Conservation (phyloP, 1,140 invertebrate genomes). For the Lepidurus packardi region DNA sequence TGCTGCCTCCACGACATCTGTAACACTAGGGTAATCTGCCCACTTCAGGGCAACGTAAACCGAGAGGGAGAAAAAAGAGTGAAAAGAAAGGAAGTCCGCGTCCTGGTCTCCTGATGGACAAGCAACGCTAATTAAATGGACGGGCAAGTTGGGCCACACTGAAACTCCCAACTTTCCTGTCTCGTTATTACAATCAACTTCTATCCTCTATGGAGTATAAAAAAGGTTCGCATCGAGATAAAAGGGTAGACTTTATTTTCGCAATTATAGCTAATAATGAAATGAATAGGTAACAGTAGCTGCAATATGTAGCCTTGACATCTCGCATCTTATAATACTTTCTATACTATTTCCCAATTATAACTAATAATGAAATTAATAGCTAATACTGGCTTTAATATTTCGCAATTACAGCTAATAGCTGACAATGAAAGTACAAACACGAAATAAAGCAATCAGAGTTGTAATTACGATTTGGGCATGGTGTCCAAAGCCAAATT, state of each 20-base stretch:
- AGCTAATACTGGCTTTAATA: neutral
- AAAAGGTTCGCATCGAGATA: neutral
- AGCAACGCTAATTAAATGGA: neutral
- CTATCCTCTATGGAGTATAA: neutral
- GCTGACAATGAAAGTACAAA: neutral
- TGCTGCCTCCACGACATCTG: neutral
- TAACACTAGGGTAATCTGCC: neutral
- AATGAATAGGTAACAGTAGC: too few species aligned
- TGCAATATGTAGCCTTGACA: too few species aligned
- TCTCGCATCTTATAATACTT: too few species aligned
- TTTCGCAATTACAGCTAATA: neutral
- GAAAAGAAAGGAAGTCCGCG: neutral
- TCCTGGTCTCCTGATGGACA: neutral
- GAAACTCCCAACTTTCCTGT: neutral
- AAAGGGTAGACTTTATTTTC: too few species aligned
- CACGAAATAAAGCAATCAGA: neutral
- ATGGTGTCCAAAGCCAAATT: neutral
- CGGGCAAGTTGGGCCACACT: neutral
- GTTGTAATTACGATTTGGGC: conserved; percentile 1
- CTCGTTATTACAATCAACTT: neutral
- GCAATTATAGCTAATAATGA: neutral
- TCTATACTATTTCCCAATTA: too few species aligned
- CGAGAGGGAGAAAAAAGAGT: neutral
- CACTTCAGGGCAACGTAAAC: neutral
- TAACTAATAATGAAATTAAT: neutral